Percentiles rank a stretch among this genome's conserved stretches.
phyloP scores from a whole-genome alignment of 2,888 invertebrate genomes.

The Tiliacea citrago region DNA sequence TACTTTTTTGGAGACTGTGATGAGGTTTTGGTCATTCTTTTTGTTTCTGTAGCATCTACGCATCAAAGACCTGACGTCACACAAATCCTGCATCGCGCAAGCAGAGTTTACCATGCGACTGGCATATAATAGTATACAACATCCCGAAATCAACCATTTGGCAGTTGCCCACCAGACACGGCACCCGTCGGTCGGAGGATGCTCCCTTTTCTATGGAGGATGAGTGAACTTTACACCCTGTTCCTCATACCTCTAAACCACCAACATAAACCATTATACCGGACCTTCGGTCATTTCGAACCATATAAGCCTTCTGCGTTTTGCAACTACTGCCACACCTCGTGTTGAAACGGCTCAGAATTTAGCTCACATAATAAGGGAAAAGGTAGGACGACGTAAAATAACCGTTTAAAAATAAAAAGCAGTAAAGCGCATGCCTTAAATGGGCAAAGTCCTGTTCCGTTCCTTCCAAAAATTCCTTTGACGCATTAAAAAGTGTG shows the following conservation, averaged over 20 bases:
- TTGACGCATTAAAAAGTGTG: slow-evolving; percentile 45
- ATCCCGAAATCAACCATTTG: too few species aligned
- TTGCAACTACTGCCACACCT: slow-evolving; percentile 35
- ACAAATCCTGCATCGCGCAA: too few species aligned
- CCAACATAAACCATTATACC: background rate
- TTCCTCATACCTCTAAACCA: background rate
- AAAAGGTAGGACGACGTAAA: slow-evolving; percentile 42
- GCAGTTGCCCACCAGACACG: too few species aligned
- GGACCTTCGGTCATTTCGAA: background rate
- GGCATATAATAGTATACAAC: too few species aligned
- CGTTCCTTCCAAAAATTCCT: slow-evolving; percentile 32
- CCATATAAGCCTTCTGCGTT: slow-evolving; percentile 25
- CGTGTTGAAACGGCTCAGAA: slow-evolving; percentile 21
- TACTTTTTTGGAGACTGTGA: background rate
- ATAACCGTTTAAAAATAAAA: slow-evolving; percentile 58
- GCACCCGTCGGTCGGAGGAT: too few species aligned
- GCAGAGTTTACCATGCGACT: too few species aligned
- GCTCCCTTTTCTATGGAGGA: too few species aligned
- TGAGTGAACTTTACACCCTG: too few species aligned
- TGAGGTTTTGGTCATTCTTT: background rate
- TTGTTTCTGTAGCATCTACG: background rate
- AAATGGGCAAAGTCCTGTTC: slow-evolving; percentile 41
- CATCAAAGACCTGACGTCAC: too few species aligned
- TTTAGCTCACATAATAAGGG: slow-evolving; percentile 47
- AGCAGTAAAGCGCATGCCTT: slow-evolving; percentile 46